These are phyloP conservation scores for Cassiopea andromeda DNA, from an alignment of 30 jellyfish, hydroid and myxozoan species.

Conservation along the genomic window DNA sequence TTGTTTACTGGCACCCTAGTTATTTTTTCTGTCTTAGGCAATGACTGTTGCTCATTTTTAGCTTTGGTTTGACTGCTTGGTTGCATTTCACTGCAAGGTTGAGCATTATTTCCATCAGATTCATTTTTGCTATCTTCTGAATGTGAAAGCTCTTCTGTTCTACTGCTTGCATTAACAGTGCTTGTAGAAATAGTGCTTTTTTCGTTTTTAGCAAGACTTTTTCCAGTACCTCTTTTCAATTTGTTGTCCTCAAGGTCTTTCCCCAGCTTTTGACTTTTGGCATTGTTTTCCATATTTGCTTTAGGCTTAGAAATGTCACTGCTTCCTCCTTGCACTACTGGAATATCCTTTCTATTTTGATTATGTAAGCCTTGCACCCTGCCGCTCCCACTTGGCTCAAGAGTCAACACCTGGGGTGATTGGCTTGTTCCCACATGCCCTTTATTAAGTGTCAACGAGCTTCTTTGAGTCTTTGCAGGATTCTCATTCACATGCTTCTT, in stretches of 20 bases:
- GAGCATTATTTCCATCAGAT: neutral
- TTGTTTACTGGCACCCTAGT: neutral
- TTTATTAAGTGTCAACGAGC: neutral
- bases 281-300: neutral
- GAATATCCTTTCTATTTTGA: neutral
- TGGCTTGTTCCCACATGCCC: neutral
- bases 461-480: neutral
- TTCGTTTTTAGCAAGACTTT: neutral
- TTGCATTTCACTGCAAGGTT: neutral
- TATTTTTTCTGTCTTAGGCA: neutral
- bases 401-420: neutral
- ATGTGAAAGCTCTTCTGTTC: neutral
- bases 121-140: neutral
- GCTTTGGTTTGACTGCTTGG: neutral
- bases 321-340: neutral
- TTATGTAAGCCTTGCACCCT: neutral
- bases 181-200: neutral
- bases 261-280: neutral
- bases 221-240: neutral
- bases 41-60: neutral
- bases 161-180: neutral
- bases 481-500: neutral
- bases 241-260: neutral
- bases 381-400: neutral
- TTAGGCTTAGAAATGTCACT: neutral